Evolutionary conservation across 2,113 vertebrate genomes (phyloP), one percentile per base, ranked within the genome.

Genomic region (Paratilapia polleni): DNA sequence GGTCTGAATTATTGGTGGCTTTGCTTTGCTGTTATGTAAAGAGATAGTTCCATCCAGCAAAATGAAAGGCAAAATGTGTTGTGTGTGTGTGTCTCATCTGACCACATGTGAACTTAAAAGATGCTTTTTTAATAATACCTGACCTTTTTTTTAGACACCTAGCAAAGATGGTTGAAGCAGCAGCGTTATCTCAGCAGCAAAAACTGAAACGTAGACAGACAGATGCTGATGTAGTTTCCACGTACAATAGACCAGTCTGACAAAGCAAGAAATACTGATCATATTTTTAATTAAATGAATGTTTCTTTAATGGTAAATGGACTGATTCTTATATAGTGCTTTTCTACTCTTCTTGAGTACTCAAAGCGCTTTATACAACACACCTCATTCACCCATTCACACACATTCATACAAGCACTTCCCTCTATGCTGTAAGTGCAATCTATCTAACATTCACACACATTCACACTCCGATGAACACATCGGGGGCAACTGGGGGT

Each of bases 21-120:
- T 90, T 91, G 85, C 88, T 87, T 88, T 52, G 77, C 80, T 78
- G 85, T 95, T 96, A 93, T 78, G 87, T 96, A 95, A 95, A 94
- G 89, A 84, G 85, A 93, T 70, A 76, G 60, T 59, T 78, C 82
- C 74, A 81, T 87, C 70, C 43, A 38, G 47, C 14, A 83, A 83
- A 85, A 80, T 77, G 81, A 91, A 91, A 81, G 47, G 79, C 52
- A n/a, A n/a, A 61, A 74, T 85, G 73, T 87, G 61, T 14, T 15
- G 36, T 28, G 63, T 28, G 1, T 80, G 38, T 75, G 34, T 73
- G 14, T 31, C 73, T 83, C 36, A 34, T 43, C 36, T 54, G 56
- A 81, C 63, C 62, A 34, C 74, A 74, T 83, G 60, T 68, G 75
- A 75, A 75, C 56, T 73, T 47, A 43, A 43, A 81, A 64, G 36